Evolutionary conservation across 1,140 invertebrate genomes (phyloP).

Genomic region (Anoplolepis gracilipes): DNA sequence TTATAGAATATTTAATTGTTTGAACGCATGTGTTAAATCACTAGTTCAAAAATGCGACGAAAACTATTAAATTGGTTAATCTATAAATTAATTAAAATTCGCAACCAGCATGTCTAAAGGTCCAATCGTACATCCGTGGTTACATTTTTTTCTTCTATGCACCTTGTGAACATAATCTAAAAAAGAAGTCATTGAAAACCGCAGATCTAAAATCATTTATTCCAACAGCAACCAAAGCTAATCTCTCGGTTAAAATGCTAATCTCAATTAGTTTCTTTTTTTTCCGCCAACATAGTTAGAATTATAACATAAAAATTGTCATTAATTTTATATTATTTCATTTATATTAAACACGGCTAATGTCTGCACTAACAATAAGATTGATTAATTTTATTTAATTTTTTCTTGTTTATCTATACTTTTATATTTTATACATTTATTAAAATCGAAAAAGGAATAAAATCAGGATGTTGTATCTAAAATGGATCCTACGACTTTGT

Average conservation of each 20-base stretch:
- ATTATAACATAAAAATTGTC: not conserved
- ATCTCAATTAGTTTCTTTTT: not conserved
- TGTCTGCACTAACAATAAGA: not conserved
- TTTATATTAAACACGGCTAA: not conserved
- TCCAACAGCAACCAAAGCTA: not conserved
- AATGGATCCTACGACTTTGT: too few species aligned
- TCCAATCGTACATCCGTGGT: not conserved
- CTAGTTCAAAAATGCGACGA: not conserved
- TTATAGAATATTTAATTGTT: constrained; percentile 2
- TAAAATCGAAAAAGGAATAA: too few species aligned
- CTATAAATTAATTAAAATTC: not conserved
- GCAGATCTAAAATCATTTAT: not conserved
- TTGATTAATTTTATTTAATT: not conserved
- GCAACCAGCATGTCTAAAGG: not conserved
- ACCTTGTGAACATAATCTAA: not conserved
- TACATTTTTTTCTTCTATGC: not conserved
- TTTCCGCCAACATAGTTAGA: not conserved
- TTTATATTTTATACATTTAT: too few species aligned
- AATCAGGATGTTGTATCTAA: too few species aligned
- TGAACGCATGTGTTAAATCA: not conserved
- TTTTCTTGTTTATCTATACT: not conserved
- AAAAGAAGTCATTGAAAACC: not conserved
- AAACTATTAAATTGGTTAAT: not conserved
- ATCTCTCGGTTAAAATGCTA: not conserved
- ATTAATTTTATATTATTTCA: not conserved